Base-by-base conservation (phyloP, 2,113 vertebrate species). In the Cettia cetti region DNA sequence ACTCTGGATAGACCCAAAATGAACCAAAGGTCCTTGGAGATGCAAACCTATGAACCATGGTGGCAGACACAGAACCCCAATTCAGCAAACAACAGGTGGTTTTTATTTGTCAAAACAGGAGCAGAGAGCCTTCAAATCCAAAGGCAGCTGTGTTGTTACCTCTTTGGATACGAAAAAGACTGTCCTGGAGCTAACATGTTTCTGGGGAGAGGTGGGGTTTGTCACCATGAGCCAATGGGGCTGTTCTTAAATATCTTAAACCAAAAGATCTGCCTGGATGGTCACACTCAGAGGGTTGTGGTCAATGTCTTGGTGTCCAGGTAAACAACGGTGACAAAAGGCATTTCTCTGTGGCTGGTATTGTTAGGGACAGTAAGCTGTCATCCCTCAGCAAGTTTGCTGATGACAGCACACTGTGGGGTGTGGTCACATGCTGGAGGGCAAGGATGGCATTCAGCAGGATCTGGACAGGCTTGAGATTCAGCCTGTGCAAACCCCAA, bases 11-110 rank as follows among this genome's bases (percentile, higher is more conserved):
- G 86, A 96, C 84, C 89, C 91, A 86, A 96, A 95, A 93, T 5
- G 54, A 97, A 94, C 76, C 84, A 64, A 93, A 94, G 40, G 27
- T 92, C 89, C 86, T 96, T 90, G 92, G 90, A 91, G 69, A 92
- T 42, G 61, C 83, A 96, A 60, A 71, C 69, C 65, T 88, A 83
- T 63, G 89, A 96, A 94, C 79, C 71, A 30, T 16, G 39, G 66
- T 61, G 60, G 68, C 70, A 87, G 33, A 65, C 35, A 61, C 10
- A 16, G 61, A 39, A 42, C 45, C 44, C 84, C 89, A 72, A 71
- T 78, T 95, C 91, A 79, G 79, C 42, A 47, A 78, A 64, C 4
- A 94, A 82, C 86, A 93, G 61, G 60, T 77, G 72, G 9, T 76
- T 86, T 85, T 40, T 23, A 81, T 92, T 90, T 95, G 77, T 93